A percentile compares a stretch with the other conserved stretches of the same genome.
Conservation (phyloP, 2,888 invertebrate species). For the Pristionchus entomophagus region DNA sequence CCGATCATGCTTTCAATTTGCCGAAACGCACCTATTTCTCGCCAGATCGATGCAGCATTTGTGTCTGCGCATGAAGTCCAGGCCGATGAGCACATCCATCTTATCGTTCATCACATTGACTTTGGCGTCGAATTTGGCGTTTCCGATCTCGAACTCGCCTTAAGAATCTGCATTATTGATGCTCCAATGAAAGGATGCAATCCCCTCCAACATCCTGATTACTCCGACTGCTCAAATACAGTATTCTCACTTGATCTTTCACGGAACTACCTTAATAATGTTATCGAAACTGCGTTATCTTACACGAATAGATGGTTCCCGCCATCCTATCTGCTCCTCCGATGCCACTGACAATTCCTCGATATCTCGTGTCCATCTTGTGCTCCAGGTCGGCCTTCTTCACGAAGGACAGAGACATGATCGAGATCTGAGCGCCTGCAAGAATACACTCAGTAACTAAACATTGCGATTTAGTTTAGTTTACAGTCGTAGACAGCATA, state of each 20-base stretch:
- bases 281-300: not conserved
- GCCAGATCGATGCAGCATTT: slow-evolving; percentile 93
- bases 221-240: too few species aligned
- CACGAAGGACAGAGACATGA: slow-evolving; percentile 94
- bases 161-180: slow-evolving; percentile 34
- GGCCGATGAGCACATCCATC: slow-evolving; percentile 94
- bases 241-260: too few species aligned
- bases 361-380: slow-evolving; percentile 88
- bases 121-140: slow-evolving; percentile 92
- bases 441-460: too few species aligned
- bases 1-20: too few species aligned
- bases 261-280: too few species aligned
- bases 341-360: slow-evolving; percentile 96
- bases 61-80: slow-evolving; percentile 87
- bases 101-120: slow-evolving; percentile 97
- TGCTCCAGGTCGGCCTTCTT: slow-evolving; percentile 80
- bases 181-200: too few species aligned
- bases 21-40: slow-evolving; percentile 83
- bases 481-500: too few species aligned
- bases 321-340: slow-evolving; percentile 96
- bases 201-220: too few species aligned
- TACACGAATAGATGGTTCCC: slow-evolving; percentile 92
- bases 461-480: too few species aligned
- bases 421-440: slow-evolving; percentile 89
- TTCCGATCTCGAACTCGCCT: slow-evolving; percentile 91